Evolutionary conservation across 2,797 vertebrate genomes (phyloP), one percentile per base, ranked within the genome.

Genomic region (Manis pentadactyla): DNA sequence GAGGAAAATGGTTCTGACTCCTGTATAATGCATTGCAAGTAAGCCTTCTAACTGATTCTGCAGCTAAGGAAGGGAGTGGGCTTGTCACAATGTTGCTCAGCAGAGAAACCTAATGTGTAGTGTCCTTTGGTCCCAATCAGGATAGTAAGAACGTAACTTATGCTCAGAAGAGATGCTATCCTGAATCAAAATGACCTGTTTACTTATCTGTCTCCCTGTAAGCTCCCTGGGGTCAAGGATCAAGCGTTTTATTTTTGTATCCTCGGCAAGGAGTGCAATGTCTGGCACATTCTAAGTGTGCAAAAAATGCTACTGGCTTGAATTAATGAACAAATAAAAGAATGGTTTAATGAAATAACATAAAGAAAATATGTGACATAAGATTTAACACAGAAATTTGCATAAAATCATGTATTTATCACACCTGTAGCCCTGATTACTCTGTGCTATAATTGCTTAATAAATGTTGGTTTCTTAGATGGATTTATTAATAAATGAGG

Each of bases 131-230:
- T 66, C 27, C 64, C 55, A 93, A 51, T 73, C 42, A 85, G 29
- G 51, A 89, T 37, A 84, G 21, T 82, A 69, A 90, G 37, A 96
- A 90, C 53, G 27, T 92, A 87, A 93, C 39, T 74, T 69, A 49
- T 75, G 82, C 31, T 94, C 78, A 85, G 49, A 23, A 97, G 82
- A 63, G n/a, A 74, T 87, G 53, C 23, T 53, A 88, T 75, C 51
- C 57, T 92, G 73, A 97, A 66, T 69, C 71, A 63, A 93, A 98
- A 92, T 37, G 51, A 93, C n/a, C 61, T 71, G 39, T 97, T 93
- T 95, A 90, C 59, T 96, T 97, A 25, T 63, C 74, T 64, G 21
- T 93, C 71, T 85, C 79, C 81, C 31, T 73, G 53, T 94, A 96
- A 96, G 29, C 18, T 97, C 25, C 51, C 92, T 85, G 19, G 53